These are phyloP conservation scores for Phaethornis superciliosus DNA, from an alignment of 2,113 vertebrate species.

Conservation along the genomic window DNA sequence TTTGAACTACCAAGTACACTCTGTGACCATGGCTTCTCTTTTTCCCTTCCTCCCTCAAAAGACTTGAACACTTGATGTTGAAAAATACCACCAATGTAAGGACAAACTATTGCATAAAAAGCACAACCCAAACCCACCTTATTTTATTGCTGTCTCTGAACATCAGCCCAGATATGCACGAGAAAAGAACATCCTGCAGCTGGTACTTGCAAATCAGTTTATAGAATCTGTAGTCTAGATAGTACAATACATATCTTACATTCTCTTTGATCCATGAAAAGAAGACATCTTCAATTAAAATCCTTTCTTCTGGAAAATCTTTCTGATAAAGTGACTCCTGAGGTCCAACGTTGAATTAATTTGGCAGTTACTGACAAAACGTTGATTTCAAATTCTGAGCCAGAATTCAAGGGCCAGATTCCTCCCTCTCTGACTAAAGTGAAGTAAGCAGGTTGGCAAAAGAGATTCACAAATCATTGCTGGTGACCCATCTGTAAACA, in stretches of 20 bases:
- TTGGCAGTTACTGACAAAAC: slow-evolving; percentile 9
- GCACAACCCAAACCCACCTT: not conserved
- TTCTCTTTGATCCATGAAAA: not conserved
- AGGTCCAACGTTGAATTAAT: slow-evolving; percentile 24
- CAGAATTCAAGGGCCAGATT: not conserved
- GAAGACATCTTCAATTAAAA: slow-evolving; percentile 30
- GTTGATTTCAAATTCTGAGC: not conserved
- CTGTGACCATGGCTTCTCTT: not conserved
- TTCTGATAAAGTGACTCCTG: slow-evolving; percentile 14
- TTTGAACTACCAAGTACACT: not conserved
- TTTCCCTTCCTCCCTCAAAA: not conserved
- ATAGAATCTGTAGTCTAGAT: slow-evolving; percentile 1
- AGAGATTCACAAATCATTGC: not conserved
- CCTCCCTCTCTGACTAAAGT: not conserved
- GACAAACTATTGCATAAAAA: not conserved
- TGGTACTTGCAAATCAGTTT: slow-evolving; percentile 1
- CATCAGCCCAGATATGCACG: not conserved
- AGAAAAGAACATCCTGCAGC: not conserved
- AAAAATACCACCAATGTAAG: not conserved
- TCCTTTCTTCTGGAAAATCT: slow-evolving; percentile 24
- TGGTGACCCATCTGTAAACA: not conserved
- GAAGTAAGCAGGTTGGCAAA: not conserved
- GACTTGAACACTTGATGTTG: not conserved
- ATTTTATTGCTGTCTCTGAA: not conserved
- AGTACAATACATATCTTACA: slow-evolving; percentile 17